phyloP scores from a whole-genome alignment of 2,888 invertebrate genomes.

The Dysmachus trigonus region DNA sequence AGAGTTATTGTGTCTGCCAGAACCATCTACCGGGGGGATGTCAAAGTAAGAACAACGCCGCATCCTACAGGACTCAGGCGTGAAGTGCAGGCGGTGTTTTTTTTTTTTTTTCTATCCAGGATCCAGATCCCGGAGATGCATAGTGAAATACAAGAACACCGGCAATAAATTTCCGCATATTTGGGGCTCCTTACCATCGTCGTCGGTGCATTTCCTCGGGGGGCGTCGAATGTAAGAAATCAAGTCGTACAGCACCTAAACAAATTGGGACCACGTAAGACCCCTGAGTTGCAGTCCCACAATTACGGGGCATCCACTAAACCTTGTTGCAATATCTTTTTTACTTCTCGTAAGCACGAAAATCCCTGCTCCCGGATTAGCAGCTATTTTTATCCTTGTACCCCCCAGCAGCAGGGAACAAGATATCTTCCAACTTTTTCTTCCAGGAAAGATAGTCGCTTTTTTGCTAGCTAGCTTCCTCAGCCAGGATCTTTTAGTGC shows the following conservation, averaged over 20 bases:
- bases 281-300: neutral
- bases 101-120: no score
- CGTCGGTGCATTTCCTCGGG: neutral
- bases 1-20: slow-evolving; percentile 26
- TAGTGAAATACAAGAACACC: neutral
- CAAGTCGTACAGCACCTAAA: neutral
- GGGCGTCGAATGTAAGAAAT: neutral
- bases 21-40: neutral
- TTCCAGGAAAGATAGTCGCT: neutral
- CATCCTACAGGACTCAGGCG: neutral
- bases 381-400: neutral
- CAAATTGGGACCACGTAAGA: neutral
- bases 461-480: neutral
- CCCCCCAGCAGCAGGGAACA: neutral
- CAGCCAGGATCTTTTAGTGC: neutral
- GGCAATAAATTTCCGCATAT: neutral
- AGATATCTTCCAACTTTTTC: neutral
- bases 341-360: neutral
- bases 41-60: neutral
- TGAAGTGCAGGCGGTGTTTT: neutral
- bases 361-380: neutral
- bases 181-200: neutral
- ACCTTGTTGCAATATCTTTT: neutral
- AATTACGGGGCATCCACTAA: neutral
- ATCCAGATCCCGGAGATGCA: neutral